Conservation (phyloP, 2,113 vertebrate species). For the Bambusicola thoracicus region DNA sequence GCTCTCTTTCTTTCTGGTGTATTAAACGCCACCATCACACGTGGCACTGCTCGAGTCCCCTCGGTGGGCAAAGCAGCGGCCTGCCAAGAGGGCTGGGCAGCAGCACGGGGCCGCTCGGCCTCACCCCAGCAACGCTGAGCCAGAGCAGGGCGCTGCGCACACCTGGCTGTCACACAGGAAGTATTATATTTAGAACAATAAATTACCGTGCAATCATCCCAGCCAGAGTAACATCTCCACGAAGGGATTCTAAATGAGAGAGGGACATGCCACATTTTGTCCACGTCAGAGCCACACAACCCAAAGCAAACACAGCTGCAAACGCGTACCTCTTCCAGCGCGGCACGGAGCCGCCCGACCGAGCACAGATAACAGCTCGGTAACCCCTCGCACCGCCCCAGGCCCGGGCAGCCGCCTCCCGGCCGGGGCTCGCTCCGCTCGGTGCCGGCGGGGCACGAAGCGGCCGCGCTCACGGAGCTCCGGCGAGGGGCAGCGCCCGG, state of each 20-base stretch:
- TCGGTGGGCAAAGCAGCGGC: rapidly evolving
- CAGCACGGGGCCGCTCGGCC: no score
- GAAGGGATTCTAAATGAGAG: no score
- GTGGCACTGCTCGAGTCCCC: rapidly evolving
- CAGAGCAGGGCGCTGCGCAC: no score
- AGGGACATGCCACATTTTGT: background rate
- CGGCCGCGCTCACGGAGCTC: no score
- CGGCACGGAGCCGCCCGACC: background rate
- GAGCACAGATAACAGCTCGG: background rate
- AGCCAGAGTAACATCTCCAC: no score
- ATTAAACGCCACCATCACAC: rapidly evolving
- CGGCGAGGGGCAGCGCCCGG: no score
- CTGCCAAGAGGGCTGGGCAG: rapidly evolving
- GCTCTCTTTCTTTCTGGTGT: background rate
- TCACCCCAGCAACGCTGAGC: background rate
- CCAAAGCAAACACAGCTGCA: no score
- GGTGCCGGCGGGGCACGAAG: no score
- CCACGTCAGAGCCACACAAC: background rate
- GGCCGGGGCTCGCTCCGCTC: no score
- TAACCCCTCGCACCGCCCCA: no score
- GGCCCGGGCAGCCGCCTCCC: no score
- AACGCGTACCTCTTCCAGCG: no score
- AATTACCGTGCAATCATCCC: background rate
- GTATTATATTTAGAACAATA: background rate
- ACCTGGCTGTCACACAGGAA: background rate